Evolutionary conservation across 2,113 vertebrate genomes (phyloP).

Genomic region (Setophaga coronata): DNA sequence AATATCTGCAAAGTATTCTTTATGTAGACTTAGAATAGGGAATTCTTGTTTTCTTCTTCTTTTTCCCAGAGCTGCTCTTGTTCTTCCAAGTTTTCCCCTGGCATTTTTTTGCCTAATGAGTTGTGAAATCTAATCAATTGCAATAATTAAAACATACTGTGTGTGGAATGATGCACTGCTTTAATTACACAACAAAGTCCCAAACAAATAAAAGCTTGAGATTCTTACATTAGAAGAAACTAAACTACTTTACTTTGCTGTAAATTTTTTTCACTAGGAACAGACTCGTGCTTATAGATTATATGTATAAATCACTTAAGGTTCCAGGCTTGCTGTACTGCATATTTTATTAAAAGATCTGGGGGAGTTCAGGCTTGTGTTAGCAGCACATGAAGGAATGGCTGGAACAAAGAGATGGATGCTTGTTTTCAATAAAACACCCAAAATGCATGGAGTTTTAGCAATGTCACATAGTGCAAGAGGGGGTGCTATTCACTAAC

Average conservation of each 20-base stretch:
- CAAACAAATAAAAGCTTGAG: neutral
- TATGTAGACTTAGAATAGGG: neutral
- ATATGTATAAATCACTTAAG: neutral
- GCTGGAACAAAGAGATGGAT: neutral
- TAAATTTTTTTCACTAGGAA: neutral
- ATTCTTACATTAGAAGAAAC: neutral
- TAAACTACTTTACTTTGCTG: neutral
- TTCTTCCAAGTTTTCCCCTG: neutral
- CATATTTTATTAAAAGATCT: neutral
- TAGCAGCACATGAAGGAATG: neutral
- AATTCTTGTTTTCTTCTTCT: neutral
- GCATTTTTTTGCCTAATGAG: neutral
- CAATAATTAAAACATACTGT: slow-evolving; percentile 15
- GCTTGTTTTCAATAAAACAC: neutral
- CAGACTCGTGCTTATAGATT: neutral
- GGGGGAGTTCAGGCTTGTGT: neutral
- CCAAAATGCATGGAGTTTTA: neutral
- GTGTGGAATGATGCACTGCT: neutral
- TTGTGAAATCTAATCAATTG: slow-evolving; percentile 27
- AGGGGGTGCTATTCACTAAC: neutral
- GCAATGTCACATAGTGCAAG: neutral
- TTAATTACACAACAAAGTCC: neutral
- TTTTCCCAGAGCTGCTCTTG: neutral
- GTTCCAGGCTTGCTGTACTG: neutral
- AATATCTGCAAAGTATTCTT: neutral